These are phyloP conservation scores for Pterocles orientalis DNA, from an alignment of 2,113 vertebrate species.

Conservation along the genomic window DNA sequence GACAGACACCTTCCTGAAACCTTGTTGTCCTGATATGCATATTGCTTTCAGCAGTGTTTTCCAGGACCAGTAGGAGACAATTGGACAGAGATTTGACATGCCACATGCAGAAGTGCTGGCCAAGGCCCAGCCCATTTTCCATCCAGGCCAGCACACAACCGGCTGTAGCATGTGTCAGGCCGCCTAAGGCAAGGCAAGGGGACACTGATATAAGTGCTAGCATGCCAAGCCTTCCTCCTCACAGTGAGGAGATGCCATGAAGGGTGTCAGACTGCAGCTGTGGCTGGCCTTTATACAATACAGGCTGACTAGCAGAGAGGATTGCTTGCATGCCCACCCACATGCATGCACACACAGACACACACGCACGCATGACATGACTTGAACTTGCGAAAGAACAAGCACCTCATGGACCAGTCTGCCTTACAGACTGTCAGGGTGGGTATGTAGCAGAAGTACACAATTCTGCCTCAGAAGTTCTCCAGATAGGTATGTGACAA, in stretches of 20 bases:
- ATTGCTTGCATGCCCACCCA: not conserved
- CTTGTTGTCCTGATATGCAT: not conserved
- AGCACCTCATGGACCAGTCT: not conserved
- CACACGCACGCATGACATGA: no score
- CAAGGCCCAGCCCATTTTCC: not conserved
- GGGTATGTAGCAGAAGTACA: accelerated
- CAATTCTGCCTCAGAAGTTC: not conserved
- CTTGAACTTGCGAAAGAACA: not conserved
- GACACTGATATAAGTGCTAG: not conserved
- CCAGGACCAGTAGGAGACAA: not conserved
- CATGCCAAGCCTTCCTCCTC: not conserved
- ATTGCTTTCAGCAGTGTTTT: not conserved
- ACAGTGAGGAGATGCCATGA: not conserved
- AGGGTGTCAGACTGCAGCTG: not conserved
- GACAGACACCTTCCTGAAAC: not conserved
- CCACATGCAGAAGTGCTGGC: not conserved
- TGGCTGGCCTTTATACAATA: not conserved
- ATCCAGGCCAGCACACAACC: not conserved
- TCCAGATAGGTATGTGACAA: not conserved
- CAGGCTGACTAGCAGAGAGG: not conserved
- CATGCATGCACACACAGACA: accelerated
- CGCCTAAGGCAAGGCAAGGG: not conserved
- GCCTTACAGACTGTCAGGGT: not conserved
- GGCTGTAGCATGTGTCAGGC: not conserved
- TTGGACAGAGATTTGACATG: not conserved